Base-by-base conservation (phyloP, 2,888 invertebrate genomes). In the Phyllotreta cruciferae region DNA sequence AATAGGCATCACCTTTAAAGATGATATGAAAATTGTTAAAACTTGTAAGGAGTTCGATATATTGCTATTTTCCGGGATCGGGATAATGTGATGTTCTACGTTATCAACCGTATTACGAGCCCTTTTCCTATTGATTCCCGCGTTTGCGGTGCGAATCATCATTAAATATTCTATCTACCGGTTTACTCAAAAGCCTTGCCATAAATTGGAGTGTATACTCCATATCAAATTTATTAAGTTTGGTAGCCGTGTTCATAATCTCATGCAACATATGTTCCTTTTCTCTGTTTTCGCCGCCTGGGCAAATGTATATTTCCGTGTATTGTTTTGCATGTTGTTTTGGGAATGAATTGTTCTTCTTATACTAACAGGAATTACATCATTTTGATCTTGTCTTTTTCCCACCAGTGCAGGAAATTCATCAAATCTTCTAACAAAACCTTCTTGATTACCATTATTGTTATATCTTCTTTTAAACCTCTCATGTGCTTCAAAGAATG, bases 101-200 rank as follows among this genome's bases (percentile, higher is more conserved):
- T n/a, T n/a, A n/a, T n/a, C n/a, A n/a, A n/a, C n/a, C n/a, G n/a
- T n/a, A n/a, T n/a, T n/a, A n/a, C n/a, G n/a, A 24, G 24, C 24
- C 4, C 4, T 24, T 24, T 24, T 24, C 24, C 49, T 34, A 10
- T 49, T 49, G 13, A 5, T 49, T 10, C 1, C 13, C 8, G 11
- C 11, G 10, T 34, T 24, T n/a, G 1, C 34, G 35, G 10, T 24
- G 9, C 13, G 8, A 9, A 13, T 34, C 49, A 49, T 49, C 36
- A 24, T 49, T 34, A 8, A 49, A 49, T 0, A 34, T 49, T 49
- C 34, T 49, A 8, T 49, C 10, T 24, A 11, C 49, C 36, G 54
- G 54, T 54, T 14, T 41, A 13, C 44, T 55, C 0, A 42, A 6
- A n/a, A 55, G 35, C 35, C 44, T 55, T 38, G 9, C 55, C 38